Evolutionary conservation across 1,140 invertebrate species (phyloP).

Genomic region (Paraescarpia echinospica): DNA sequence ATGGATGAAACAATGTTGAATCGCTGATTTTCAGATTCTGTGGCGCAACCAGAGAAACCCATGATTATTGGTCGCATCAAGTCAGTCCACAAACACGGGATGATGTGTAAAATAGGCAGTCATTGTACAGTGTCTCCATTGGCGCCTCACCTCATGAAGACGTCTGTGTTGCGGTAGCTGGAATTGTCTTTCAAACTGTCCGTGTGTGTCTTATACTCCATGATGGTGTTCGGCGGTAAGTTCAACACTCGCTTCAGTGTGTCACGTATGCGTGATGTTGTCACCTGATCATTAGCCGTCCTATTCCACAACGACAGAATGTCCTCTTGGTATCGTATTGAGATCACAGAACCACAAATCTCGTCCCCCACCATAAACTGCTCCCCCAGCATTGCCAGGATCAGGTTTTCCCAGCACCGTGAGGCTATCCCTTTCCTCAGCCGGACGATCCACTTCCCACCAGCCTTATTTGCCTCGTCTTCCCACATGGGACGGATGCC

Average conservation of each 20-base stretch:
- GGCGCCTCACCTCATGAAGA: conserved; percentile 54
- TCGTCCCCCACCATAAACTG: conserved; percentile 99
- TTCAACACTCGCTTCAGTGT: conserved; percentile 91
- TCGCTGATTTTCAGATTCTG: neutral
- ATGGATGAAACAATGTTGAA: neutral
- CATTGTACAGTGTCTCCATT: neutral
- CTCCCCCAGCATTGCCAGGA: conserved; percentile 90
- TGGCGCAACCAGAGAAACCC: neutral
- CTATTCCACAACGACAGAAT: conserved; percentile 98
- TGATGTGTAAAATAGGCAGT: conserved; percentile 1
- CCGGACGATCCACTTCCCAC: conserved; percentile 96
- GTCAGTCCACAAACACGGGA: neutral
- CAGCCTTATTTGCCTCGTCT: conserved; percentile 90
- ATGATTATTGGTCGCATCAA: neutral
- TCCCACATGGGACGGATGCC: conserved; percentile 99
- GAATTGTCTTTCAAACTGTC: conserved; percentile 66
- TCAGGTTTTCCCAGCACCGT: conserved; percentile 96
- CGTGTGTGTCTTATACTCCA: conserved; percentile 96
- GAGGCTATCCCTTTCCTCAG: conserved; percentile 92
- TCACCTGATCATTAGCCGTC: conserved; percentile 83
- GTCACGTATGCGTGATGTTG: conserved; percentile 89
- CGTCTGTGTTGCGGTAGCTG: conserved; percentile 60
- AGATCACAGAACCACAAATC: conserved; percentile 97
- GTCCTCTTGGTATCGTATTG: conserved; percentile 93
- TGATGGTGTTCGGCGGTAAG: conserved; percentile 84